phyloP scores from a whole-genome alignment of 2,113 vertebrate species.

The Etheostoma cragini region DNA sequence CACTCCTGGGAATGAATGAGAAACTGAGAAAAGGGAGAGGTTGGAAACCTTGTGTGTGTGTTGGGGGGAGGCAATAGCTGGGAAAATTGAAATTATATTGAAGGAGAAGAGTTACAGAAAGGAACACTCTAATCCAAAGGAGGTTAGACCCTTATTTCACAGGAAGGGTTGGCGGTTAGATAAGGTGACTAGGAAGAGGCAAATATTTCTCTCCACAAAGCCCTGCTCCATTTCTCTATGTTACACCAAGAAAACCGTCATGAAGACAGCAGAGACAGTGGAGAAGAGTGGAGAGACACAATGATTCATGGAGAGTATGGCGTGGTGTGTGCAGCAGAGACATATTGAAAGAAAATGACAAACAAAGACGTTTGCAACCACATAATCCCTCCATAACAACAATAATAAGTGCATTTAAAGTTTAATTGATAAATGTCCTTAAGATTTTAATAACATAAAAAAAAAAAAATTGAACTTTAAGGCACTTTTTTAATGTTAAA shows the following conservation, averaged over 20 bases:
- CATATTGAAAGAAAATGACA: neutral
- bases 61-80: slow-evolving; percentile 9
- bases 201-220: slow-evolving; percentile 20
- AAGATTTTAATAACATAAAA: neutral
- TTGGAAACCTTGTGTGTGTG: neutral
- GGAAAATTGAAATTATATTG: slow-evolving; percentile 38
- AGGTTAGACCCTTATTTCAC: slow-evolving; percentile 16
- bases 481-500: neutral
- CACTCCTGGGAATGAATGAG: slow-evolving; percentile 46
- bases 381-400: slow-evolving; percentile 4
- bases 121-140: neutral
- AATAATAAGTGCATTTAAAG: neutral
- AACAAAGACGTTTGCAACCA: slow-evolving; percentile 33
- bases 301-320: slow-evolving; percentile 29
- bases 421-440: neutral
- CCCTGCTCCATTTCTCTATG: slow-evolving; percentile 20
- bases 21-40: slow-evolving; percentile 15
- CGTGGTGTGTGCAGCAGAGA: slow-evolving; percentile 9
- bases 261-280: slow-evolving; percentile 18
- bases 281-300: slow-evolving; percentile 22
- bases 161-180: slow-evolving; percentile 16
- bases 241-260: slow-evolving; percentile 43
- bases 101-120: slow-evolving; percentile 1
- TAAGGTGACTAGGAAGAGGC: slow-evolving; percentile 17
- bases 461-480: neutral